Conservation (phyloP, 2,888 invertebrate species). For the Thera obeliscata region DNA sequence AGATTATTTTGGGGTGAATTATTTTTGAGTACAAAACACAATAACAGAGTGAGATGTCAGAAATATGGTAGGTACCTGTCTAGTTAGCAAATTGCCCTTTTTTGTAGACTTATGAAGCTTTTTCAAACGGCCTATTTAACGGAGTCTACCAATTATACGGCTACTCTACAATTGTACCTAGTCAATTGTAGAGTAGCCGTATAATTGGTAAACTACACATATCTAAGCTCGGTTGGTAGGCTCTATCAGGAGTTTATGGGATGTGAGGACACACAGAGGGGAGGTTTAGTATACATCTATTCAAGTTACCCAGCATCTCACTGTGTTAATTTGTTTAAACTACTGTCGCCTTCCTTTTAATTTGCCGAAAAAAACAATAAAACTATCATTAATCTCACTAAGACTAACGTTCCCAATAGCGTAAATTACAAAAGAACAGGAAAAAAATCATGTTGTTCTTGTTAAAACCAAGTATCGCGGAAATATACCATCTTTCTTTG, state of each 20-base stretch:
- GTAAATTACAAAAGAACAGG: constrained; percentile 34
- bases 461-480: constrained; percentile 48
- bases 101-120: too few species aligned
- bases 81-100: constrained; percentile 5
- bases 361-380: not conserved
- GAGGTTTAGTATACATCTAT: too few species aligned
- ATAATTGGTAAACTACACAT: too few species aligned
- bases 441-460: constrained; percentile 34
- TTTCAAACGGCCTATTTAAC: too few species aligned
- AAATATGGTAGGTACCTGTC: constrained; percentile 1
- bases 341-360: not conserved
- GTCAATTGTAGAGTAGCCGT: too few species aligned
- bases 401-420: constrained; percentile 22
- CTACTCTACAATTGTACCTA: too few species aligned
- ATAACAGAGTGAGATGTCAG: constrained; percentile 3
- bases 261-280: too few species aligned
- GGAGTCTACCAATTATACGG: too few species aligned
- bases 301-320: not conserved
- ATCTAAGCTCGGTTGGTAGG: too few species aligned
- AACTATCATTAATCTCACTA: not conserved
- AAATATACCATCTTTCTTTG: constrained; percentile 39
- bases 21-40: constrained; percentile 11
- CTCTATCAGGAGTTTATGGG: too few species aligned
- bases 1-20: constrained; percentile 19
- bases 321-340: not conserved